Conservation (phyloP, 2,888 invertebrate species). For the Volucella zonaria region DNA sequence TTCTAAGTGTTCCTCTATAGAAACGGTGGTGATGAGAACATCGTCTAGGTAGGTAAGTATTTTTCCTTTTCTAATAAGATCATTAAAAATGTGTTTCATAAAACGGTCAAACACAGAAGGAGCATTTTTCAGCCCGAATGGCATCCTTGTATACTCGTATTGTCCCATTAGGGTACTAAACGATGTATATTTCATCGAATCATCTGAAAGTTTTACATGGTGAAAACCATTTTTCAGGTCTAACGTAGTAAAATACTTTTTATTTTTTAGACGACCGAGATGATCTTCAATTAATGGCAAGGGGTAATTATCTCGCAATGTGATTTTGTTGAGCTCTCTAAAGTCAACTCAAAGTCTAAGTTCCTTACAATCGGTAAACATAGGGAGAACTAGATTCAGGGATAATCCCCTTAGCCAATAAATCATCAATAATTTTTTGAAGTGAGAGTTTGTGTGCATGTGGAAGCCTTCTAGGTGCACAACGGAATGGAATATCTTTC, state of each 20-base stretch:
- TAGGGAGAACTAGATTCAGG: neutral
- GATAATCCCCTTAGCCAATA: neutral
- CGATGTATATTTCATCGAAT: neutral
- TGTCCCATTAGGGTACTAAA: too few relatives aligned
- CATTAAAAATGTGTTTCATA: neutral
- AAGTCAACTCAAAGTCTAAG: neutral
- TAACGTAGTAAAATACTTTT: neutral
- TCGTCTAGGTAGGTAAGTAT: too few relatives aligned
- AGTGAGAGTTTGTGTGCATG: conserved; percentile 1
- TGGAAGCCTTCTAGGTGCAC: conserved; percentile 12
- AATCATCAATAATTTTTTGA: conserved; percentile 12
- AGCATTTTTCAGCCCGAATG: neutral
- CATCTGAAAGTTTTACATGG: neutral
- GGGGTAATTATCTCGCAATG: neutral
- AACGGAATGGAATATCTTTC: neutral
- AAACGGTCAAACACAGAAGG: neutral
- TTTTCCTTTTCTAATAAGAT: neutral
- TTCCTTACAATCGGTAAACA: neutral
- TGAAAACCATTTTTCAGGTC: conserved; percentile 4
- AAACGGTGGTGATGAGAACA: too few relatives aligned
- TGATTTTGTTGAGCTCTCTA: conserved; percentile 2
- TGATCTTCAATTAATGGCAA: neutral
- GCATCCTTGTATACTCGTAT: neutral
- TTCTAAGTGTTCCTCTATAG: too few relatives aligned
- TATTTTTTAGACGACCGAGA: neutral